Conservation (phyloP, 2,113 vertebrate species). For the Vireo altiloquus region DNA sequence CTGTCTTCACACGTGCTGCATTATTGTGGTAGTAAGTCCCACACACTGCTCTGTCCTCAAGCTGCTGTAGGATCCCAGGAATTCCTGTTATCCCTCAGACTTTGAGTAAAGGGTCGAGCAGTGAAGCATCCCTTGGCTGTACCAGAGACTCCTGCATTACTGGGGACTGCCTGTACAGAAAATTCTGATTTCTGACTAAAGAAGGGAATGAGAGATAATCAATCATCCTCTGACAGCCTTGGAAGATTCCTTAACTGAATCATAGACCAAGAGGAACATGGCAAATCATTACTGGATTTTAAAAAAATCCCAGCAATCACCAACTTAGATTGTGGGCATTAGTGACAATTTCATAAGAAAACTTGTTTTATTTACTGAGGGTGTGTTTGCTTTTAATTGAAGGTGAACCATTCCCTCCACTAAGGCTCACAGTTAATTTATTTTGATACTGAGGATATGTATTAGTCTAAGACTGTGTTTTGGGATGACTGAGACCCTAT, state of each 20-base stretch:
- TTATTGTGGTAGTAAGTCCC: not conserved
- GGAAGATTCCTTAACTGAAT: not conserved
- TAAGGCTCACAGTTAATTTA: not conserved
- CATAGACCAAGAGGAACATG: not conserved
- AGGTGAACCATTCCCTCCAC: rapidly evolving
- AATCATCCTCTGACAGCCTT: not conserved
- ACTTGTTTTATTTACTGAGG: not conserved
- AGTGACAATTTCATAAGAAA: not conserved
- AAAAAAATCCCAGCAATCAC: too few species aligned
- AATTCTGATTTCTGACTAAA: not conserved
- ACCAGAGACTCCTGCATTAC: not conserved
- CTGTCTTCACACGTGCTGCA: rapidly evolving
- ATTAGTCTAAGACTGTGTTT: not conserved
- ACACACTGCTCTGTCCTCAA: not conserved
- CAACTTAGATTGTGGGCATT: not conserved
- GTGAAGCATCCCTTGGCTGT: not conserved
- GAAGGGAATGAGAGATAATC: not conserved
- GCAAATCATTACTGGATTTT: too few species aligned
- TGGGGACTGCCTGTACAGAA: not conserved
- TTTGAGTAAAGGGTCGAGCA: not conserved
- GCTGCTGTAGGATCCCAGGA: not conserved
- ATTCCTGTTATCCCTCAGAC: too few species aligned
- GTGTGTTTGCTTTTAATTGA: rapidly evolving
- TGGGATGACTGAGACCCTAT: not conserved
- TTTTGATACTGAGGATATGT: not conserved